phyloP scores from a whole-genome alignment of 2,888 invertebrate genomes.

The Dione vanillae region DNA sequence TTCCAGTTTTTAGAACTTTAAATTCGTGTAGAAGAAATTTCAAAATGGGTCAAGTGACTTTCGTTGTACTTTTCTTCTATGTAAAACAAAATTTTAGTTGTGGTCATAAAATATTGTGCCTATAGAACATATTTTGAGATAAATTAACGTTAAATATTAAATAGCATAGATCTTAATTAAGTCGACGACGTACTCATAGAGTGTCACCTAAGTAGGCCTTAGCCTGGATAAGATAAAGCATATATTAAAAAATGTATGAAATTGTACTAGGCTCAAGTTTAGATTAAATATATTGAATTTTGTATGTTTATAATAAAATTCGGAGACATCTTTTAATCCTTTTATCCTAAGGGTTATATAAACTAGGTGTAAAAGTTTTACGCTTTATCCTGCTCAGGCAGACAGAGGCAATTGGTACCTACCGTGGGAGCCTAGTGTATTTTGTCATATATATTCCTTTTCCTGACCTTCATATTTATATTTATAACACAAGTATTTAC shows the following conservation, averaged over 20 bases:
- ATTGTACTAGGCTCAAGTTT: not conserved
- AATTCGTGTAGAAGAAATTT: slow-evolving; percentile 29
- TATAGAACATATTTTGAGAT: slow-evolving; percentile 1
- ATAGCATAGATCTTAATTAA: not conserved
- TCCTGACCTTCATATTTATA: too few relatives aligned
- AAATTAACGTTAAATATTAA: not conserved
- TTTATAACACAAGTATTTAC: too few relatives aligned
- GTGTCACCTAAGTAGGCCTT: not conserved
- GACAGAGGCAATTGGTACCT: too few relatives aligned
- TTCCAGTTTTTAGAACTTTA: slow-evolving; percentile 27
- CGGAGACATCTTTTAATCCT: too few relatives aligned
- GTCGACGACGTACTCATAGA: not conserved
- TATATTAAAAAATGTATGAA: not conserved
- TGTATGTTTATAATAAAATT: too few relatives aligned
- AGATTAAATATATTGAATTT: not conserved
- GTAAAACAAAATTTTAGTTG: slow-evolving; percentile 6
- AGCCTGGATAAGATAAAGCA: not conserved
- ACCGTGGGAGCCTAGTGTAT: too few relatives aligned
- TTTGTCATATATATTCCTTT: too few relatives aligned
- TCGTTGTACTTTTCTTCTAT: slow-evolving; percentile 28
- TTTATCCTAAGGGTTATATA: too few relatives aligned
- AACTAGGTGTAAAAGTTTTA: too few relatives aligned
- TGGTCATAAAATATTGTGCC: not conserved
- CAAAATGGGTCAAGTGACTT: slow-evolving; percentile 36
- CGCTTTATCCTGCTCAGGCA: too few relatives aligned